Evolutionary conservation across 1,140 invertebrate species (phyloP).

Genomic region (Apis dorsata): DNA sequence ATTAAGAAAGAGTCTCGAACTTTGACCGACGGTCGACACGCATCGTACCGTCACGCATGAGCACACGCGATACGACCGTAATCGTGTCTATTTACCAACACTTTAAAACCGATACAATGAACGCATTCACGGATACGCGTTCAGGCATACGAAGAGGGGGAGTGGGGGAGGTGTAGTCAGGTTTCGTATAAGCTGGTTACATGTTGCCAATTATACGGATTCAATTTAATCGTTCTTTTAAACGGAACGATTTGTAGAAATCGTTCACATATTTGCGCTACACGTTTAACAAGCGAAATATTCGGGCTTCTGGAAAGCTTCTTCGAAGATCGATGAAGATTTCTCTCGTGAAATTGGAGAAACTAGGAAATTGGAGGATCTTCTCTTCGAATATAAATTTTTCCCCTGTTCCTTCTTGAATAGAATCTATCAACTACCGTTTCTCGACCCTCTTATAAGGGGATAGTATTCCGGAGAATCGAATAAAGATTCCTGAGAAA

Average conservation of each 20-base stretch:
- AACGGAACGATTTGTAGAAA: constrained; percentile 31
- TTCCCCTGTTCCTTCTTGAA: neutral
- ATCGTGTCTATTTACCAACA: constrained; percentile 63
- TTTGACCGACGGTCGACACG: constrained; percentile 54
- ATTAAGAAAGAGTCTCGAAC: constrained; percentile 64
- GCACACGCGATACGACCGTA: constrained; percentile 48
- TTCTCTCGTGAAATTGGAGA: neutral
- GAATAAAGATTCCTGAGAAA: neutral
- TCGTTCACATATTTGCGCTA: constrained; percentile 15
- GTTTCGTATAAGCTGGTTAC: constrained; percentile 17
- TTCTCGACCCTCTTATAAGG: neutral
- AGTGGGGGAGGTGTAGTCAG: neutral
- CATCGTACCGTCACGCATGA: constrained; percentile 45
- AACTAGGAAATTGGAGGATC: neutral
- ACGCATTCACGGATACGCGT: constrained; percentile 53
- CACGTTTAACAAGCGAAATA: neutral
- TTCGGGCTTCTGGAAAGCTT: neutral
- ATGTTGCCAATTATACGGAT: constrained; percentile 30
- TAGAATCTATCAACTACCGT: neutral
- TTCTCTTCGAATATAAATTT: neutral
- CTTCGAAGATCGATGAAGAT: neutral
- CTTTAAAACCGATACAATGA: constrained; percentile 60
- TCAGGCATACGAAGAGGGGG: neutral
- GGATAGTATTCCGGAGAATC: neutral
- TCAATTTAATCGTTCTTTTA: constrained; percentile 32